Percentiles rank a stretch among this genome's conserved stretches.
phyloP scores from a whole-genome alignment of 1,140 invertebrate species.

The Zaprionus taronus region DNA sequence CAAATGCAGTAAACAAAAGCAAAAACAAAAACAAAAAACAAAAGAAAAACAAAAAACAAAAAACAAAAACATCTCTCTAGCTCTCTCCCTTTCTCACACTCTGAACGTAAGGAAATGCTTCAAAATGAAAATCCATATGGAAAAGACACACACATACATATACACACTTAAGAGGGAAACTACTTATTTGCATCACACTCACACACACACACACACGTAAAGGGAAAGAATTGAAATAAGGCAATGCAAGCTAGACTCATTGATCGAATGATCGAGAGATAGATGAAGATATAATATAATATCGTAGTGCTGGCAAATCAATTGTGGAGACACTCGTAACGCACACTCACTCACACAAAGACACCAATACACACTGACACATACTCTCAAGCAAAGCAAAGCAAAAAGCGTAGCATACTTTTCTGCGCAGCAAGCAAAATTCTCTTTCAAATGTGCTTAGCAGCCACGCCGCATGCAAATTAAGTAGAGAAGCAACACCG shows the following conservation, averaged over 20 bases:
- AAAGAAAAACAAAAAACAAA: conserved; percentile 44
- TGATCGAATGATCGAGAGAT: not conserved
- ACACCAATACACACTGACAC: conserved; percentile 20
- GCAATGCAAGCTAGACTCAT: conserved; percentile 20
- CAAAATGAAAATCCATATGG: conserved; percentile 30
- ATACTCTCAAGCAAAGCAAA: not conserved
- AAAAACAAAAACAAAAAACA: conserved; percentile 5
- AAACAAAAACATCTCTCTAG: conserved; percentile 56
- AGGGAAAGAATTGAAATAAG: conserved; percentile 23
- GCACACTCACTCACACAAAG: conserved; percentile 31
- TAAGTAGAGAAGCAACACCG: conserved; percentile 26
- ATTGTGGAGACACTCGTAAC: conserved; percentile 58
- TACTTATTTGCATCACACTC: conserved; percentile 10
- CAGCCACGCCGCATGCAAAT: conserved; percentile 30
- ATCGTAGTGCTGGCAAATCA: conserved; percentile 74
- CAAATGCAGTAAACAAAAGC: conserved; percentile 45
- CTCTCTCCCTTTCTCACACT: conserved; percentile 48
- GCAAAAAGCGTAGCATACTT: conserved; percentile 51
- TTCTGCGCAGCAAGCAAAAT: conserved; percentile 42
- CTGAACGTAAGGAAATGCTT: conserved; percentile 43
- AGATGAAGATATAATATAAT: conserved; percentile 21
- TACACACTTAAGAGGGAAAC: conserved; percentile 14
- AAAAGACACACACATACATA: conserved; percentile 18
- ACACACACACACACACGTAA: conserved; percentile 15
- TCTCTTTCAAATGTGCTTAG: not conserved